Percentiles rank a stretch among this genome's conserved stretches.
phyloP scores from a whole-genome alignment of 2,888 invertebrate genomes.

The Amphipoea lucens region DNA sequence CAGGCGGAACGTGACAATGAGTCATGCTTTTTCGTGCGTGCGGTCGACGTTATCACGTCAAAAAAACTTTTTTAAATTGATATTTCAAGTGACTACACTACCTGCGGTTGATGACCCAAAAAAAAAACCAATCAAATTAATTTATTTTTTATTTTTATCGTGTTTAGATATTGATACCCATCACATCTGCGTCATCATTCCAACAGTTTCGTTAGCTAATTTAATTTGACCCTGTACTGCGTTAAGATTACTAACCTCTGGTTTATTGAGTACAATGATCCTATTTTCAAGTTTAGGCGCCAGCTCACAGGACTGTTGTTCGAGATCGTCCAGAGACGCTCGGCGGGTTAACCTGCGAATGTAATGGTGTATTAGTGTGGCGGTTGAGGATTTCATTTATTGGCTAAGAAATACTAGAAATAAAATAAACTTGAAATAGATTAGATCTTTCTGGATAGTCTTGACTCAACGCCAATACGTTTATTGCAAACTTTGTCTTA shows the following conservation, averaged over 20 bases:
- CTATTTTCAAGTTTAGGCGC: conserved; percentile 95
- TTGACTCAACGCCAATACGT: too few species aligned
- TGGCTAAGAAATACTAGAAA: not conserved
- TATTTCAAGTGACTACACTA: too few species aligned
- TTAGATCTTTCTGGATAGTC: not conserved
- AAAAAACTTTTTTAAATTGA: too few species aligned
- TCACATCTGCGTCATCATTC: too few species aligned
- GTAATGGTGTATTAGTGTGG: not conserved
- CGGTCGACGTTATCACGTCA: too few species aligned
- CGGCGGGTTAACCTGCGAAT: conserved; percentile 91
- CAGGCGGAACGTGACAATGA: too few species aligned
- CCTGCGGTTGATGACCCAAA: too few species aligned
- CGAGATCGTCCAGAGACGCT: conserved; percentile 95
- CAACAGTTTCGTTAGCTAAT: too few species aligned
- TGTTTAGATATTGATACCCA: too few species aligned
- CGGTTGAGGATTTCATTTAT: not conserved
- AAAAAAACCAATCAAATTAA: too few species aligned
- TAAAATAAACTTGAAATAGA: not conserved
- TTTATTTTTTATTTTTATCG: too few species aligned
- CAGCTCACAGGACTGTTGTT: conserved; percentile 94
- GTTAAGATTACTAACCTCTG: conserved; percentile 91
- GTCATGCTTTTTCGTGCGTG: too few species aligned
- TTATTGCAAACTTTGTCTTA: not conserved
- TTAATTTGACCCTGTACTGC: not conserved
- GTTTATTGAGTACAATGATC: conserved; percentile 93